Conservation (phyloP, 1,140 invertebrate genomes). For the Aphaenogaster ashmeadi region DNA sequence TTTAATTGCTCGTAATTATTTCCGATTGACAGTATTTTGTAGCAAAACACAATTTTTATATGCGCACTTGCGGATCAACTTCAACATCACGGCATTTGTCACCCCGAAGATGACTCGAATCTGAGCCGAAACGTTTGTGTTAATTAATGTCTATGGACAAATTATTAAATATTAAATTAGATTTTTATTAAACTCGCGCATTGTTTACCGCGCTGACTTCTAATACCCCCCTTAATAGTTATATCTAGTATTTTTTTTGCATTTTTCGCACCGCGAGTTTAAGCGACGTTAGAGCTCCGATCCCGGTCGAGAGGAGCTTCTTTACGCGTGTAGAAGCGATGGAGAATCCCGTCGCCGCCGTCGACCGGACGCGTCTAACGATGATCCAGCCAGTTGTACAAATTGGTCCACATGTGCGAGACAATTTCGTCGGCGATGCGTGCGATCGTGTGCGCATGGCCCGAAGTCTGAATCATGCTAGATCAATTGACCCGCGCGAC, state of each 20-base stretch:
- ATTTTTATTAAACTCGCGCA: no score
- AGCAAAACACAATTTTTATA: no score
- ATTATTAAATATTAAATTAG: no score
- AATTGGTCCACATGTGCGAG: background rate
- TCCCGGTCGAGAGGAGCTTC: background rate
- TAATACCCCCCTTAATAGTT: no score
- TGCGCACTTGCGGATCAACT: no score
- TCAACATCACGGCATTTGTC: no score
- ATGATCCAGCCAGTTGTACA: slow-evolving; percentile 17
- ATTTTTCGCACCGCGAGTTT: background rate
- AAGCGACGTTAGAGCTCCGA: background rate
- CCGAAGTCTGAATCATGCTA: background rate
- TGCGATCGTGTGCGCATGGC: background rate
- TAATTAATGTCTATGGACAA: no score
- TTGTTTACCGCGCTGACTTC: no score
- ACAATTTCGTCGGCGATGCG: background rate
- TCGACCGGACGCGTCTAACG: background rate
- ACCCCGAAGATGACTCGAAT: no score
- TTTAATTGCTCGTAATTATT: no score
- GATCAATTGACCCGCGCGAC: background rate
- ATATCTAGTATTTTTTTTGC: background rate
- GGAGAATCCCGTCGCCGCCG: background rate
- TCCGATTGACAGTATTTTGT: no score
- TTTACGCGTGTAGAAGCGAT: background rate
- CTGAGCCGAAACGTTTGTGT: no score